Base-by-base conservation (phyloP, 2,113 vertebrate species). In the Pachypanchax playfairii region DNA sequence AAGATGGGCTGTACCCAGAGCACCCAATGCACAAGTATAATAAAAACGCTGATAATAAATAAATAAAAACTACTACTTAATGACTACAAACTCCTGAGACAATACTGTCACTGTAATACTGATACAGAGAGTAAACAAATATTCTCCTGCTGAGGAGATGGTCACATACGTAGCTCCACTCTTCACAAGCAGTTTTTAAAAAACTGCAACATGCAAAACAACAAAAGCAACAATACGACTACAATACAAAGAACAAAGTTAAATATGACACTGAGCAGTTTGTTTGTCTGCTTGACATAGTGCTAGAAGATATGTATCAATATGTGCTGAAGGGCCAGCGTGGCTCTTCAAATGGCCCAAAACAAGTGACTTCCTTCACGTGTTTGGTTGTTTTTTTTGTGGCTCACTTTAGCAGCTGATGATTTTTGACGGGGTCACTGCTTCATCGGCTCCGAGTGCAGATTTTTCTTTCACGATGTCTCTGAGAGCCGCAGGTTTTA, bases 91-190 rank as follows among this genome's bases (percentile, higher is more conserved):
- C 82, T 90, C 85, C 87, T 89, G 87, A 87, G 85, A 87, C 85
- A 70, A 87, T 80, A 90, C 81, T 72, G 83, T 72, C 83, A 89
- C 85, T 87, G 83, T 81, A 83, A 85, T 87, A 88, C 86, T 60
- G 85, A 86, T 73, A 84, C 78, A 56, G 57, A 79, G 61, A 83
- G 81, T 83, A 79, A 88, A 88, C 81, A 79, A 73, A 75, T 41
- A 68, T 70, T 66, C 65, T 80, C 64, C 84, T 18, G 55, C 46
- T 7, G 25, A 75, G 52, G 74, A 82, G 65, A 70, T 46, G 57
- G 38, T 75, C 58, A 57, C 55, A 42, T 44, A 57, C 55, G 39
- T 44, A 53, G 73, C 59, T 59, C 38, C 55, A 66, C 66, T 55
- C 69, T 52, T 78, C 64, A 75, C 79, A 44, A 79, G 46, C 66